Evolutionary conservation across 2,113 vertebrate genomes (phyloP).

Genomic region (cat (Felis catus)): DNA sequence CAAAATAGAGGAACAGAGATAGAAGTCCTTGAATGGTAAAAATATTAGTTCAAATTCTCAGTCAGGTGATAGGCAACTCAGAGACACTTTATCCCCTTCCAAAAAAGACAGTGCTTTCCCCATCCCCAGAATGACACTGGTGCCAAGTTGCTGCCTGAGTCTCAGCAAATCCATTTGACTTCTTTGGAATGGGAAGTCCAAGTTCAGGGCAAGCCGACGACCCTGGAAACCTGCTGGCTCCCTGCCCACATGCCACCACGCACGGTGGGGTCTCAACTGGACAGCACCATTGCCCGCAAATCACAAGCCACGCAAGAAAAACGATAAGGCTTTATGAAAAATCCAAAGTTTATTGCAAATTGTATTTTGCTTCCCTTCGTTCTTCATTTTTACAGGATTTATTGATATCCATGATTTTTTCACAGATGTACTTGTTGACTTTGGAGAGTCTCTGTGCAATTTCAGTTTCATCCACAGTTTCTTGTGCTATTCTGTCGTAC

Average conservation of each 20-base stretch:
- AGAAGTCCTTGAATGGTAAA: conserved; percentile 79
- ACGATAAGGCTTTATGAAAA: conserved; percentile 88
- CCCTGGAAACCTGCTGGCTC: not conserved
- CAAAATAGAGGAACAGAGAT: conserved; percentile 82
- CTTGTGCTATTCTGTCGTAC: conserved; percentile 99
- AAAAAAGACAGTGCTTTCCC: not conserved
- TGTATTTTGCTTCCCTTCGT: conserved; percentile 96
- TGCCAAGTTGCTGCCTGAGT: not conserved
- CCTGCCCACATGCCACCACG: not conserved
- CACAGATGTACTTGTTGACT: conserved; percentile 99
- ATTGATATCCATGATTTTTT: conserved; percentile 99
- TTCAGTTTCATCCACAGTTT: conserved; percentile 98
- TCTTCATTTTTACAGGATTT: conserved; percentile 99
- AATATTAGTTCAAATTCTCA: conserved; percentile 70
- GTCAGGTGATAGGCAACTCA: conserved; percentile 61
- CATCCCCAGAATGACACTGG: not conserved
- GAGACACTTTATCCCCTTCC: not conserved
- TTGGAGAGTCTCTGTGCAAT: conserved; percentile 99
- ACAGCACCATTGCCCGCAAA: conserved; percentile 41
- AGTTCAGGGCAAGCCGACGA: not conserved
- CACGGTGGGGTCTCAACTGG: not conserved
- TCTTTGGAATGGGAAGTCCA: conserved; percentile 53
- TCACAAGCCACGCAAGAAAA: conserved; percentile 82
- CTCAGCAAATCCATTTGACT: conserved; percentile 46
- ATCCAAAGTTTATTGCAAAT: conserved; percentile 90